Conservation (phyloP, 2,888 invertebrate genomes). For the Linnaemya tessellans region DNA sequence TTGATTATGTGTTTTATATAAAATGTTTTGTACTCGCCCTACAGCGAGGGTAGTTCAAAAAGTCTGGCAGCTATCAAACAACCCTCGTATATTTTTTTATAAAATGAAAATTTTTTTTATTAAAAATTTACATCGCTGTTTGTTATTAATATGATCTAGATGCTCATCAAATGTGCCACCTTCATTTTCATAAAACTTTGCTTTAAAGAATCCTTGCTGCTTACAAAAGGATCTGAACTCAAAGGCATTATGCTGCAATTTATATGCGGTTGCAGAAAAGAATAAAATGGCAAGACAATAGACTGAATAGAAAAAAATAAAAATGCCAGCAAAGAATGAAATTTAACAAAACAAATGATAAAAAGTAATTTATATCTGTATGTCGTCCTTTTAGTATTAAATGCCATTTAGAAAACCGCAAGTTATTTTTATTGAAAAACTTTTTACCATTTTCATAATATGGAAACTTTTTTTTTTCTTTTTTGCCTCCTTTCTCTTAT, state of each 20-base stretch:
- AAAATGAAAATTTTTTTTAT: too few relatives aligned
- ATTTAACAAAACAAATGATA: slow-evolving; percentile 43
- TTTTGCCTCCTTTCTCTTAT: slow-evolving; percentile 10
- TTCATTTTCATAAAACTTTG: background rate
- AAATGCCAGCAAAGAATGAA: slow-evolving; percentile 9
- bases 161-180: too few relatives aligned
- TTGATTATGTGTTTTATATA: too few relatives aligned
- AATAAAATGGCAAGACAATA: slow-evolving; percentile 10
- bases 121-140: too few relatives aligned
- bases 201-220: background rate
- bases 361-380: slow-evolving; percentile 54
- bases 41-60: too few relatives aligned
- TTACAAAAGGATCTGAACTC: background rate
- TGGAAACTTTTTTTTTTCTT: background rate
- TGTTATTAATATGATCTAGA: too few relatives aligned
- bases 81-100: too few relatives aligned
- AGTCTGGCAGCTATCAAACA: too few relatives aligned
- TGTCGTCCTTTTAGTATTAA: slow-evolving; percentile 60
- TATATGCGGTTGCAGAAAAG: background rate
- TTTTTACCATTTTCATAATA: slow-evolving; percentile 42
- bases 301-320: background rate
- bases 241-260: slow-evolving; percentile 25
- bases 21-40: too few relatives aligned
- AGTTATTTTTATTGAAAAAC: slow-evolving; percentile 70
- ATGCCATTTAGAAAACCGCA: slow-evolving; percentile 59